Evolutionary conservation across 2,888 invertebrate species (phyloP).

Genomic region (Rhorus exstirpatorius): DNA sequence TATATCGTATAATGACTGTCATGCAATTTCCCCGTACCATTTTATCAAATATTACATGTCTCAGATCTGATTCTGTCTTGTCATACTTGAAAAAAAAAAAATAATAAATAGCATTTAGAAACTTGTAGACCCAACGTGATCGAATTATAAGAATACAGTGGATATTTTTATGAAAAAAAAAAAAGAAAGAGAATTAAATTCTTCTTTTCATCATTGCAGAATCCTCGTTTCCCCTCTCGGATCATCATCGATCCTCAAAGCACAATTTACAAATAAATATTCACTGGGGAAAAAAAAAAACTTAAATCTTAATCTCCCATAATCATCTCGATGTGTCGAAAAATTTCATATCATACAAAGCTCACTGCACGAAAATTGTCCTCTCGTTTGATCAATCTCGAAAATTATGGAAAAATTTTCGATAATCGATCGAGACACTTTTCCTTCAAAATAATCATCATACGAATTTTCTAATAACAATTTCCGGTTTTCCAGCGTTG

Average conservation of each 20-base stretch:
- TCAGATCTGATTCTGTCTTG: constrained; percentile 21
- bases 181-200: neutral
- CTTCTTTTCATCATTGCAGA: neutral
- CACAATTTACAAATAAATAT: no score
- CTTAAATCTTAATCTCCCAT: no score
- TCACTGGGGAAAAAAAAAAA: no score
- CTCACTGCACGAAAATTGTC: no score
- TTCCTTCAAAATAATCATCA: no score
- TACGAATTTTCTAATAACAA: neutral
- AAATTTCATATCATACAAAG: no score
- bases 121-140: constrained; percentile 53
- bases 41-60: constrained; percentile 17
- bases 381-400: no score
- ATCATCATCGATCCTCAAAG: neutral
- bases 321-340: no score
- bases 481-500: neutral
- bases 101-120: constrained; percentile 40
- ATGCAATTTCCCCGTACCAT: constrained; percentile 43
- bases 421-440: no score
- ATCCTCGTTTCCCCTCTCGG: neutral
- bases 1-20: constrained; percentile 56
- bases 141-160: constrained; percentile 52
- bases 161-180: constrained; percentile 65
- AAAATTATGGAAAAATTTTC: no score
- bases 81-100: constrained; percentile 11